Evolutionary conservation across 2,888 invertebrate species (phyloP).

Genomic region (Conops quadrifasciatus): DNA sequence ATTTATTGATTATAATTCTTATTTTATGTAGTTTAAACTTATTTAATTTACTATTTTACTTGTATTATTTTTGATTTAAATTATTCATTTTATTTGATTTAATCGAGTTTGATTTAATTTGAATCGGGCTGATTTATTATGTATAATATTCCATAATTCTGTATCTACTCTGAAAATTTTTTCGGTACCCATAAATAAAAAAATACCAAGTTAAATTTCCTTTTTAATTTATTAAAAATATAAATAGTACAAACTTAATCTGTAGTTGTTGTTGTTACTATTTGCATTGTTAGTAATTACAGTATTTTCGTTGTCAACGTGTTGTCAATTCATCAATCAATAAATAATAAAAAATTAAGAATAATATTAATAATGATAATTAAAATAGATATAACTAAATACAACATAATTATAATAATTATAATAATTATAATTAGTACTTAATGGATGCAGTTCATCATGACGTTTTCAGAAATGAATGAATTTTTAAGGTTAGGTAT

Average conservation of each 20-base stretch:
- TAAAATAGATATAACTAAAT: not conserved
- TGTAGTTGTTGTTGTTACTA: constrained; percentile 16
- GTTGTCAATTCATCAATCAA: not conserved
- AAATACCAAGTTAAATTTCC: not conserved
- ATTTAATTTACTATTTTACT: too few relatives aligned
- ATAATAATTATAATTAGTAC: constrained; percentile 13
- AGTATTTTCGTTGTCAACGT: constrained; percentile 3
- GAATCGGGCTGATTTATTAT: too few relatives aligned
- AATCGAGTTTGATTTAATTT: too few relatives aligned
- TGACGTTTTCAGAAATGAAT: not conserved
- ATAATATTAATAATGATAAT: constrained; percentile 6
- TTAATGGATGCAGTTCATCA: constrained; percentile 8
- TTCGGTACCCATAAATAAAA: constrained; percentile 11
- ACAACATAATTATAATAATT: too few relatives aligned
- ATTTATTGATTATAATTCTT: too few relatives aligned
- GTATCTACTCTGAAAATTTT: too few relatives aligned
- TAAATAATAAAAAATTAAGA: not conserved
- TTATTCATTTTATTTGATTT: too few relatives aligned
- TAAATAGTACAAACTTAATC: constrained; percentile 20
- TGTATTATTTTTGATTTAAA: too few relatives aligned
- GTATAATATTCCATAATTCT: too few relatives aligned
- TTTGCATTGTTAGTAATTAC: constrained; percentile 31
- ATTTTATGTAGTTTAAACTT: too few relatives aligned
- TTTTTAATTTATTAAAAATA: constrained; percentile 15
- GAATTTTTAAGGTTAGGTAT: not conserved